Percentiles rank a stretch among this genome's conserved stretches.
Conservation (phyloP, 2,113 vertebrate genomes). For the Scatophagus argus region DNA sequence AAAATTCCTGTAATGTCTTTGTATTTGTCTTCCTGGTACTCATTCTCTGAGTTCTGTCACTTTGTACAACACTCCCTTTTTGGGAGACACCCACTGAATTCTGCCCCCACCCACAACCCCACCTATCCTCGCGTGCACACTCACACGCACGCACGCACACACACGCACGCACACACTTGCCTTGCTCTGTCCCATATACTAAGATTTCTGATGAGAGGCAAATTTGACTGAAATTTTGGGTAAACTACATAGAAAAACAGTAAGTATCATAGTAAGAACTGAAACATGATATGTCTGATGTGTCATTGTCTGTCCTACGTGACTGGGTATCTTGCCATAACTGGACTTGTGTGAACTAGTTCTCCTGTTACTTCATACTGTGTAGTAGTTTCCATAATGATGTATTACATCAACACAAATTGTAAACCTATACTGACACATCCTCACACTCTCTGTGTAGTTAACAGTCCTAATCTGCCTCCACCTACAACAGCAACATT, state of each 20-base stretch:
- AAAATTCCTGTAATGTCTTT: not conserved
- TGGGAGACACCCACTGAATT: constrained; percentile 11
- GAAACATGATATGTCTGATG: not conserved
- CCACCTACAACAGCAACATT: not conserved
- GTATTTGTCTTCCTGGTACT: not conserved
- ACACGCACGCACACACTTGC: not conserved
- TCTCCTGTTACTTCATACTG: not conserved
- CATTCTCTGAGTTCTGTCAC: constrained; percentile 46
- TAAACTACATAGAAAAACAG: not conserved
- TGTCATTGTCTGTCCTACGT: not conserved
- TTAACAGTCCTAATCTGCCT: not conserved
- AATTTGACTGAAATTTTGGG: not conserved
- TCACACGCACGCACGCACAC: not conserved
- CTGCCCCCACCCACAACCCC: not conserved
- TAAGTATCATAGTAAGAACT: not conserved
- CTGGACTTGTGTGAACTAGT: constrained; percentile 38
- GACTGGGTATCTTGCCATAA: not conserved
- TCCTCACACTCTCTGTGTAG: not conserved
- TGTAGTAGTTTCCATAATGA: not conserved
- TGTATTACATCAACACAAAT: not conserved
- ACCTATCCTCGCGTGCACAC: too few relatives aligned
- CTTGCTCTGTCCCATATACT: constrained; percentile 2
- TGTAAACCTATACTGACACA: not conserved
- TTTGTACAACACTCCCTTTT: not conserved
- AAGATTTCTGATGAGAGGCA: not conserved